These are phyloP conservation scores for Nibea albiflora DNA, from an alignment of 2,113 vertebrate species.

Conservation along the genomic window DNA sequence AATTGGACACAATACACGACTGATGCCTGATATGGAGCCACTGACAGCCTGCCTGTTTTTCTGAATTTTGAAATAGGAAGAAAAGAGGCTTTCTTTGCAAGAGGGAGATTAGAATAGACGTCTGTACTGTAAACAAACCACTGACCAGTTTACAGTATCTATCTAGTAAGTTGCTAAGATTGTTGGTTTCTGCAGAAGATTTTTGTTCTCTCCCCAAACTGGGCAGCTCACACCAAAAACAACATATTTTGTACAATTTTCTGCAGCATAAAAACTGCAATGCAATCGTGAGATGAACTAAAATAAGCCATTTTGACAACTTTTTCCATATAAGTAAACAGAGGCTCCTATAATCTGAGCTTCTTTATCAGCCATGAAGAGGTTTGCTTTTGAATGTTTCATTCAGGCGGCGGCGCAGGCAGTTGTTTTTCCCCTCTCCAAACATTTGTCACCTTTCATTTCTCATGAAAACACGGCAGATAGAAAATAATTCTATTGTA, in stretches of 20 bases:
- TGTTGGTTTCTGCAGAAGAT: too few species aligned
- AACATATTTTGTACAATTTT: background rate
- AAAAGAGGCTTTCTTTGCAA: background rate
- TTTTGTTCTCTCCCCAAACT: too few species aligned
- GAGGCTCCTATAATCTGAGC: background rate
- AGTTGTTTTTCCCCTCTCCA: constrained; percentile 58
- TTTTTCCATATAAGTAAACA: background rate
- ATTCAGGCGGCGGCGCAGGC: constrained; percentile 36
- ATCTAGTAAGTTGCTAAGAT: too few species aligned
- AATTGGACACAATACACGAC: background rate
- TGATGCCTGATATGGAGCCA: background rate
- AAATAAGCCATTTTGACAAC: background rate
- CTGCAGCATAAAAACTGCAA: background rate
- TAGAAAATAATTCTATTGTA: constrained; percentile 52
- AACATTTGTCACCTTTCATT: constrained; percentile 58
- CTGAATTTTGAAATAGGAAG: background rate
- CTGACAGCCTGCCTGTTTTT: background rate
- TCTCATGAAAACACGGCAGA: constrained; percentile 43
- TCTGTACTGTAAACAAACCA: too few species aligned
- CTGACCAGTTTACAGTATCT: too few species aligned
- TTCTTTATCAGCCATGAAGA: background rate
- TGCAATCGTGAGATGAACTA: background rate
- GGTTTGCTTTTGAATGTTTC: constrained; percentile 27
- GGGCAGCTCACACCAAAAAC: too few species aligned
- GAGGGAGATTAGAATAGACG: background rate